These are phyloP conservation scores for Nansenia antarctica DNA, from an alignment of 2,113 vertebrate species.

Conservation along the genomic window DNA sequence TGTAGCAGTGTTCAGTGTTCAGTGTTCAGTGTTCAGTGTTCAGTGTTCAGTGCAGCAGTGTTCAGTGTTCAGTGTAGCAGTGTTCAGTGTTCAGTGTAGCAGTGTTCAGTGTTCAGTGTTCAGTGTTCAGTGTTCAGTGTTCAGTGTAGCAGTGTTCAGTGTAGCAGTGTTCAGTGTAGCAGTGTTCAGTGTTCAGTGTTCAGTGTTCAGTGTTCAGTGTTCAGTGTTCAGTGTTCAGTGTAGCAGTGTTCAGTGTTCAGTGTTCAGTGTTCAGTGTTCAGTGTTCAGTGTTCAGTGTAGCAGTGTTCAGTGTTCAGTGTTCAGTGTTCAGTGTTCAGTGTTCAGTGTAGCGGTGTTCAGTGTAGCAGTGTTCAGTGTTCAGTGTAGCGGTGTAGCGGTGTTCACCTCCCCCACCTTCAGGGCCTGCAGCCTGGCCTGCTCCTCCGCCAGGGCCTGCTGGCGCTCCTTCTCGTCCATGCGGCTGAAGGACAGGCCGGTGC, in stretches of 20 bases:
- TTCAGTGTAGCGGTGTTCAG: neutral
- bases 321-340: neutral
- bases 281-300: neutral
- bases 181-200: neutral
- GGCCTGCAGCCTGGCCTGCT: conserved; percentile 86
- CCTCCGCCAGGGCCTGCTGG: conserved; percentile 88
- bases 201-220: neutral
- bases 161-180: neutral
- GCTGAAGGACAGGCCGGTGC: conserved; percentile 89
- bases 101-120: too few species aligned
- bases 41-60: neutral
- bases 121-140: too few species aligned
- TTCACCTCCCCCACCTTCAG: conserved; percentile 79
- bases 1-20: neutral
- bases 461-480: conserved; percentile 91
- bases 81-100: neutral
- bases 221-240: too few species aligned
- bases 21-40: too few species aligned
- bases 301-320: neutral
- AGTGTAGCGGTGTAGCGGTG: neutral
- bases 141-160: neutral
- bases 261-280: neutral
- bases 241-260: neutral
- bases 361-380: neutral
- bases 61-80: neutral